phyloP scores from a whole-genome alignment of 2,113 vertebrate species.

The Meriones unguiculatus region DNA sequence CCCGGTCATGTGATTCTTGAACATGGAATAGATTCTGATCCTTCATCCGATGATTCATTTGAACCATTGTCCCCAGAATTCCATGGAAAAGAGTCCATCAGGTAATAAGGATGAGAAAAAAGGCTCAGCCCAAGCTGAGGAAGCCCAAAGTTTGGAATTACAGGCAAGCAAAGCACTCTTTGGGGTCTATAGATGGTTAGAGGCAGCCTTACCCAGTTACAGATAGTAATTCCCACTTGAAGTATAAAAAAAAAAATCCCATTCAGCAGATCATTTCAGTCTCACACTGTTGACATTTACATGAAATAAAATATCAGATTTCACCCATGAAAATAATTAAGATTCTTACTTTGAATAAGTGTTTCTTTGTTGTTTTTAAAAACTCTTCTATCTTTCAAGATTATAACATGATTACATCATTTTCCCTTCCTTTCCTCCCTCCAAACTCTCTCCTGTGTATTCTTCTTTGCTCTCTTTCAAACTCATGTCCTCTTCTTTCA shows the following conservation, averaged over 20 bases:
- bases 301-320: not conserved
- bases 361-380: not conserved
- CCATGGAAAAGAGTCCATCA: conserved; percentile 93
- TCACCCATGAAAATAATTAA: not conserved
- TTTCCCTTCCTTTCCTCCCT: not conserved
- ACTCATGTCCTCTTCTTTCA: too few species aligned
- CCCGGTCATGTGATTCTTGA: conserved; percentile 79
- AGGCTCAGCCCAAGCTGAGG: not conserved
- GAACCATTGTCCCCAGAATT: conserved; percentile 91
- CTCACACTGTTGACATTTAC: not conserved
- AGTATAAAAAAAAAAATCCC: not conserved
- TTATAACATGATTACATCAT: too few species aligned
- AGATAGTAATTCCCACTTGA: not conserved
- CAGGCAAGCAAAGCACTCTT: not conserved
- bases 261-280: not conserved
- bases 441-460: not conserved
- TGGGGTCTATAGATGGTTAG: too few species aligned
- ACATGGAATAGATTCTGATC: conserved; percentile 77
- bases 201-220: not conserved
- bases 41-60: conserved; percentile 74
- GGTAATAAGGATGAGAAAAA: conserved; percentile 82
- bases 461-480: not conserved
- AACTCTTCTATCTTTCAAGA: too few species aligned
- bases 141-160: not conserved
- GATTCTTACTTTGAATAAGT: not conserved